Evolutionary conservation across 2,888 invertebrate genomes (phyloP), one percentile per base, ranked within the genome.

Genomic region (Macaria liturata): DNA sequence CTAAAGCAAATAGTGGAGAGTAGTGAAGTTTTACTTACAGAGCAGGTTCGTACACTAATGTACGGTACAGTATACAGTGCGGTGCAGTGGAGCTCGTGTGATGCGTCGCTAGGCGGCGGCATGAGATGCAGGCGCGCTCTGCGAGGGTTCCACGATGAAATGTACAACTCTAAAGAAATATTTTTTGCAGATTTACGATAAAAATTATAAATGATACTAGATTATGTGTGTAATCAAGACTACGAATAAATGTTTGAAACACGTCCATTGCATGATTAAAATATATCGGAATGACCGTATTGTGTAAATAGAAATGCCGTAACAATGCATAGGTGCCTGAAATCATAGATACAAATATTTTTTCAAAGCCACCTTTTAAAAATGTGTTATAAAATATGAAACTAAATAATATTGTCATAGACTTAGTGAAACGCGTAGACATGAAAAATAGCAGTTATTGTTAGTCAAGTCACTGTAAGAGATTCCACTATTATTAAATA

Each of bases 181-280:
- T 90, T 90, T 90, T 90, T 89, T 86, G 86, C 89, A 87, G 83
- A 84, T 89, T 81, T 89, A 89, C 76, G 83, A 80, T 76, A 75
- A 76, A 54, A 65, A 58, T 59, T 75, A 71, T 78, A 82, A 69
- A 71, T 78, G 81, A n/a, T n/a, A 69, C 64, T 75, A 79, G 72
- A 78, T 79, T 82, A 80, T 76, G 73, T 82, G 80, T 76, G 73
- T 76, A 78, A 78, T 75, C 74, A 77, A 81, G 73, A 83, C 76
- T 80, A 79, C 77, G 74, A 76, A 65, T 71, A 20, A 69, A 70
- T 71, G 71, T 69, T 74, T 75, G 65, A 71, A 83, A 85, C 81
- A 86, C 89, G 88, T 89, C 88, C 89, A 88, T 82, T 77, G 75
- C 79, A 80, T 77, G 70, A 78, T 71, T 72, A 70, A 74, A 55